Evolutionary conservation across 2,113 vertebrate genomes (phyloP), one percentile per base, ranked within the genome.

Genomic region (Cygnus atratus): DNA sequence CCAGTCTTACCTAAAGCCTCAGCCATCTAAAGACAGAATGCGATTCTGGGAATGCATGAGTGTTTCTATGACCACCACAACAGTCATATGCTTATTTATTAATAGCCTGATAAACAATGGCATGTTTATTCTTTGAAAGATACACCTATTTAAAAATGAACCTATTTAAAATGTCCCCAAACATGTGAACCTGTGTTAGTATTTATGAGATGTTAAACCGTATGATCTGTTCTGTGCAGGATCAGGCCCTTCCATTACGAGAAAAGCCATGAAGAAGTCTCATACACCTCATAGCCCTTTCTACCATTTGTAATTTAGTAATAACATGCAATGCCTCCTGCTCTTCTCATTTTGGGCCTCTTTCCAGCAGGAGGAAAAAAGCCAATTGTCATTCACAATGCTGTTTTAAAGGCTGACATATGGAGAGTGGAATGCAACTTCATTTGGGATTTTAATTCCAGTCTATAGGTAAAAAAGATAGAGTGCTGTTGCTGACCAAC

Each of bases 371-470:
- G 73, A 78, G 5, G 20, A 55, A 55, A 35, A 76, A 73, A 79
- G 44, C 33, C n/a, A 29, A 4, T 74, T 61, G 10, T 63, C 14
- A 11, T 58, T 87, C 24, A 5, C 44, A 33, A n/a, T 33, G 28
- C 28, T 19, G 1, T 31, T 70, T 31, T 33, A 43, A 87, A 87
- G 33, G 44, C 1, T 61, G 62, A 70, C 31, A 73, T 66, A 70
- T 46, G 41, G 74, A 85, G 20, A 78, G 29, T 31, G 24, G 77
- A 84, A 79, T 35, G 37, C 20, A 79, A 26, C 50, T 93, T 82
- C 37, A 63, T 88, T 87, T 80, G 11, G 18, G 78, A 86, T 86
- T 94, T 95, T 63, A 94, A 92, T 71, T 96, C 65, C 73, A 59
- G n/a, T 63, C 43, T 58, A 70, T 37, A 79, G 39, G 77, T 52